Base-by-base conservation (phyloP, 2,797 vertebrate species). In the Epinephelus coioides region DNA sequence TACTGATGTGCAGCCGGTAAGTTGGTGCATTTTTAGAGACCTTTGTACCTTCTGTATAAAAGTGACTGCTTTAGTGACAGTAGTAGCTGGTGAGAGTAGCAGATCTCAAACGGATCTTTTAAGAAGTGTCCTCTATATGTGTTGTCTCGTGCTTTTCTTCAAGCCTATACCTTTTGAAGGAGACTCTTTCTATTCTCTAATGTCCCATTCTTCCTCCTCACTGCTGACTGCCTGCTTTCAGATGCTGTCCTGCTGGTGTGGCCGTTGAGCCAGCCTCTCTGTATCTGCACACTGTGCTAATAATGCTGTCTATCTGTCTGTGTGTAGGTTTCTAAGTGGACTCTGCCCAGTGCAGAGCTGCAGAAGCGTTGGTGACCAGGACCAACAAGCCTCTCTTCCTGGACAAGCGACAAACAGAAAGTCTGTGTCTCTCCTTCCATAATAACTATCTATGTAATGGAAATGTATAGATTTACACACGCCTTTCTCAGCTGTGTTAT, bases 381-480 rank as follows among this genome's bases (percentile, higher is more conserved):
- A 91, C 87, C 85, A 91, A 91, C 89, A 80, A 69, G 69, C 64
- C 73, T 87, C 66, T 85, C 85, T 89, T 91, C 86, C 88, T 92
- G 92, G 91, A 90, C 76, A 87, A 90, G 88, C 84, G 83, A 86
- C 91, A 84, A 86, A 91, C 88, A 90, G 84, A 91, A 91, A 88
- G 88, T 92, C 89, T 90, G 85, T 89, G 87, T 91, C 92, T 94
- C 91, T 94, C 91, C 94, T 95, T 96, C 93, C 92, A 93, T 95
- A 94, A 92, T 91, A 94, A 94, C 89, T 95, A 95, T 95, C 92
- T 95, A 95, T 95, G 95, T 96, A 95, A 96, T 94, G 91, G 85
- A 90, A 93, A 93, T 95, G 91, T 96, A 96, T 95, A 95, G 95
- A 95, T 95, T 85, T 76, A 81, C 89, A 94, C 86, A 95, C 84